These are phyloP conservation scores for Synanthedon formicaeformis DNA, from an alignment of 2,888 invertebrate genomes.

Conservation along the genomic window DNA sequence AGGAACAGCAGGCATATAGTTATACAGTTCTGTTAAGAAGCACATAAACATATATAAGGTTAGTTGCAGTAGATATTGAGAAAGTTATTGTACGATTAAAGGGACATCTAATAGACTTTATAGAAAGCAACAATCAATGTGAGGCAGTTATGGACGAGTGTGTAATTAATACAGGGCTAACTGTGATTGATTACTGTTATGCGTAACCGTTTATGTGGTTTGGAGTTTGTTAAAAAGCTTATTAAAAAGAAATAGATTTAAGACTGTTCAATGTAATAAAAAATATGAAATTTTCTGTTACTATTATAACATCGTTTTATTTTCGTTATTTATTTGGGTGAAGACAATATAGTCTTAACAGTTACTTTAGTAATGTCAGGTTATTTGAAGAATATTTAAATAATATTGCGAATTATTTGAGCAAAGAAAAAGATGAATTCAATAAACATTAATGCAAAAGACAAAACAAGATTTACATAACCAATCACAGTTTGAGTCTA, in stretches of 20 bases:
- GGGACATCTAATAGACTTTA: conserved; percentile 20
- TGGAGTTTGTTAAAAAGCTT: too few relatives aligned
- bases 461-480: background rate
- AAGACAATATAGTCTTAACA: too few relatives aligned
- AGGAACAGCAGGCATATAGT: conserved; percentile 33
- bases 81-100: conserved; percentile 7
- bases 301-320: too few relatives aligned
- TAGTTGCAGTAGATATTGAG: conserved; percentile 18
- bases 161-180: background rate
- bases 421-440: too few relatives aligned
- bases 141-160: conserved; percentile 25
- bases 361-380: too few relatives aligned
- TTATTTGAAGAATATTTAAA: background rate
- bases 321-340: too few relatives aligned
- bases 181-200: background rate
- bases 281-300: too few relatives aligned
- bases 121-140: conserved; percentile 23
- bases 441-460: background rate
- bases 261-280: too few relatives aligned
- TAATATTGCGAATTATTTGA: background rate
- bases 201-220: too few relatives aligned
- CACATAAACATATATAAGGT: conserved; percentile 24
- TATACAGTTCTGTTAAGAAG: conserved; percentile 13
- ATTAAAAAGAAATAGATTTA: too few relatives aligned
- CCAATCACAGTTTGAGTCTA: conserved; percentile 11